Base-by-base conservation (phyloP, 2,888 invertebrate genomes). In the Lepeophtheirus nordmannii region DNA sequence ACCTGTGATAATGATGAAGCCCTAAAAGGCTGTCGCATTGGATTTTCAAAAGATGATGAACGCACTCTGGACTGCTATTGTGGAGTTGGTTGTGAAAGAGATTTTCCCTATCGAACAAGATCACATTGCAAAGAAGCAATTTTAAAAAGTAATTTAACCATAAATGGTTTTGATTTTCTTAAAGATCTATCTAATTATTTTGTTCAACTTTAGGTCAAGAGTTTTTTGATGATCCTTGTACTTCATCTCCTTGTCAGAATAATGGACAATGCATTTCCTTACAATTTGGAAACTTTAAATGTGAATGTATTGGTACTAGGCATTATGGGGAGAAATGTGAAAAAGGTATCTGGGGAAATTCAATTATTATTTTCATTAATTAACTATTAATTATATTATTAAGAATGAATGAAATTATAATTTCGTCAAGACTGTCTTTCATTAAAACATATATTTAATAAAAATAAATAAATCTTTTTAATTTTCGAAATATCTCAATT, bases 21-120 rank as follows among this genome's bases (percentile, higher is more conserved):
- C n/a, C 20, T 62, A n/a, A 38, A 20, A 20, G 62, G 62, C 38
- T 62, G 62, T 30, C 38, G 62, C 11, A n/a, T 62, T n/a, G 39
- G 17, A 38, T 14, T 46, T 23, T 39, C 30, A 30, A 30, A 17
- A n/a, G 40, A 39, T 5, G 17, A 17, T 10, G 17, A 40, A 38
- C 20, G 40, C 62, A 22, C 62, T 39, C 39, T 62, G 14, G 40
- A 62, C 11, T 62, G 62, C 23, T 46, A 38, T 38, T 62, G 62
- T 62, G 62, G 62, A 62, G 40, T 62, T 7, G 62, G 62, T 40
- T 62, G 62, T 40, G 17, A 62, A 20, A 38, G 30, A 23, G 40
- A 38, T 12, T 62, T 62, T 23, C 62, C 38, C 17, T 62, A 41
- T 23, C 20, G 41, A 40, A 62, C 39, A 17, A 7, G 62, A n/a